Evolutionary conservation across 2,888 invertebrate genomes (phyloP).

Genomic region (Pantelozetes paolii): DNA sequence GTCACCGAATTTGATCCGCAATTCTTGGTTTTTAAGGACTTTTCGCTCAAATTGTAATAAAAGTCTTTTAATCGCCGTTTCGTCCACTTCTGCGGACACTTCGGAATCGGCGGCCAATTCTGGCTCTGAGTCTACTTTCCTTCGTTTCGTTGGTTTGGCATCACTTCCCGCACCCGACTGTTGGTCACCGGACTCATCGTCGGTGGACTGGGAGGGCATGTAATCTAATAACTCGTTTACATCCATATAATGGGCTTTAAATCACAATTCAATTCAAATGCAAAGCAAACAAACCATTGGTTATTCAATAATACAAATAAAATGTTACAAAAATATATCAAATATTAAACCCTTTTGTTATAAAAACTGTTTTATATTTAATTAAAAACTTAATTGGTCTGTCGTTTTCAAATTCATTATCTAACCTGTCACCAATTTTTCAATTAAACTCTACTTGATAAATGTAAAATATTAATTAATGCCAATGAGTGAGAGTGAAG

Average conservation of each 20-base stretch:
- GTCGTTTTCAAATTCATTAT: too few relatives aligned
- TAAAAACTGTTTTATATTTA: too few relatives aligned
- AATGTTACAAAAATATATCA: too few relatives aligned
- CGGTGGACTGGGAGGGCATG: neutral
- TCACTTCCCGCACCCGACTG: neutral
- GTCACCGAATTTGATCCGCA: slow-evolving; percentile 96
- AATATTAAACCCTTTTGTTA: too few relatives aligned
- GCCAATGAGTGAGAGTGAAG: too few relatives aligned
- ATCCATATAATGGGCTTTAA: slow-evolving; percentile 27
- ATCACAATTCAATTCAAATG: neutral
- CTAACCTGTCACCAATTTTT: too few relatives aligned
- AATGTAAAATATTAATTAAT: too few relatives aligned
- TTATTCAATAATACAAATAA: too few relatives aligned
- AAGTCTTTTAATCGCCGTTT: slow-evolving; percentile 77
- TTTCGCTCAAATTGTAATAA: slow-evolving; percentile 90
- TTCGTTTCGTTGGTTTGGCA: neutral
- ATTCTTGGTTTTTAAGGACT: slow-evolving; percentile 87
- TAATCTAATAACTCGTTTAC: slow-evolving; percentile 39
- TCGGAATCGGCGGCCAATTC: slow-evolving; percentile 3
- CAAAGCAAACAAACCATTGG: too few relatives aligned
- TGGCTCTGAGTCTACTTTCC: neutral
- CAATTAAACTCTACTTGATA: too few relatives aligned
- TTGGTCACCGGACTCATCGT: neutral
- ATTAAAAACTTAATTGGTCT: too few relatives aligned
- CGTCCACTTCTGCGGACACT: slow-evolving; percentile 65